Evolutionary conservation across 2,113 vertebrate species (phyloP).

Genomic region (Thinocorus orbignyianus): DNA sequence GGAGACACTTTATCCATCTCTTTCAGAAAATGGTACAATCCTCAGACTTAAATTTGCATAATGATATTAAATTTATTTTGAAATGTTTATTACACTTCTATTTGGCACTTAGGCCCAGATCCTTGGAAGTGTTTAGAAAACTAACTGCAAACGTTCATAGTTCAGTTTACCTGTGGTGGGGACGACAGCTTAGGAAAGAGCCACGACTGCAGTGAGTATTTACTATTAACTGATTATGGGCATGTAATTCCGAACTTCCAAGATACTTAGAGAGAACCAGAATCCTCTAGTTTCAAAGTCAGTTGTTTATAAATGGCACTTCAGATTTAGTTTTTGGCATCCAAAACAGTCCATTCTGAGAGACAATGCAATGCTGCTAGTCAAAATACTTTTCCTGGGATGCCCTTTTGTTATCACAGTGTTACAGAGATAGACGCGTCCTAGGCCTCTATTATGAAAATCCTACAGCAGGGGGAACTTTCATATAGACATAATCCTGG

Average conservation of each 20-base stretch:
- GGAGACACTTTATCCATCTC: background rate
- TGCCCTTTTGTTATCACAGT: constrained; percentile 29
- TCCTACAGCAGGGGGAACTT: background rate
- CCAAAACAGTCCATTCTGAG: background rate
- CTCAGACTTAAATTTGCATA: background rate
- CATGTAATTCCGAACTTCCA: background rate
- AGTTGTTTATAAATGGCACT: background rate
- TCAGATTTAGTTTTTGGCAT: background rate
- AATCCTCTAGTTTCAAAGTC: background rate
- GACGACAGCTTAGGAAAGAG: background rate
- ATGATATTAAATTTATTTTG: background rate
- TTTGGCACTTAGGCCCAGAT: background rate
- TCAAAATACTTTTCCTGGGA: constrained; percentile 41
- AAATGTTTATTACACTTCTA: background rate
- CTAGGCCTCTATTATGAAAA: constrained; percentile 47
- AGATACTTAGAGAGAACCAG: background rate
- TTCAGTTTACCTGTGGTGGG: background rate
- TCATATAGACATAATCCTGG: constrained; percentile 41
- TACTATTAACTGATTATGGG: background rate
- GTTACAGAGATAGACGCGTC: background rate
- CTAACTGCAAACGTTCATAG: background rate
- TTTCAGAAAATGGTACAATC: background rate
- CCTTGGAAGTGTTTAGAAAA: background rate
- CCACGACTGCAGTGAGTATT: background rate
- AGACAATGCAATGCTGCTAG: background rate